These are phyloP conservation scores for Craterocephalus amniculus DNA, from an alignment of 2,797 vertebrate genomes.

Conservation along the genomic window DNA sequence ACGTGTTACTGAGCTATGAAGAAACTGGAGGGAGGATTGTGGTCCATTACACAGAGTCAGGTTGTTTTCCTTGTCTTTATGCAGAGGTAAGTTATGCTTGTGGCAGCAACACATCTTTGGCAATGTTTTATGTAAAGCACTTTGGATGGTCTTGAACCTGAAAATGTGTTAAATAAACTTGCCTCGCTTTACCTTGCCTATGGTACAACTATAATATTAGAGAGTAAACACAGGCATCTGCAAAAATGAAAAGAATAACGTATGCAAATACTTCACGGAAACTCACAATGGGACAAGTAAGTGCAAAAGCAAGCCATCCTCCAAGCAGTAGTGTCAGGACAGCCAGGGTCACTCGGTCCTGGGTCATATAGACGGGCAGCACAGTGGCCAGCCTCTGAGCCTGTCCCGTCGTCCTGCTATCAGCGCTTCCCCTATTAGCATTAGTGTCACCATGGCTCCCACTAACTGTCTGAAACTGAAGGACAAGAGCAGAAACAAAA, in stretches of 20 bases:
- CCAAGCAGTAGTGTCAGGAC: conserved; percentile 86
- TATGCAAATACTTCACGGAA: neutral
- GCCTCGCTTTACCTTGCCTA: no score
- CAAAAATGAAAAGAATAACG: neutral
- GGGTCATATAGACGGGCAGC: conserved; percentile 72
- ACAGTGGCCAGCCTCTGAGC: conserved; percentile 43
- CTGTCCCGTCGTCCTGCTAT: conserved; percentile 28
- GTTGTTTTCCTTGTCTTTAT: no score
- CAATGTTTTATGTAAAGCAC: no score
- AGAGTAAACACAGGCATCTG: no score
- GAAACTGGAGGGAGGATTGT: no score
- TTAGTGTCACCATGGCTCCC: conserved; percentile 24
- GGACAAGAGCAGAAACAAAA: conserved; percentile 1
- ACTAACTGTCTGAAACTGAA: conserved; percentile 49
- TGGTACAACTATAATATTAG: no score
- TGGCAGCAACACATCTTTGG: no score
- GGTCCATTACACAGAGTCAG: no score
- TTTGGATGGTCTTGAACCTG: no score
- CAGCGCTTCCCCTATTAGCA: conserved; percentile 15
- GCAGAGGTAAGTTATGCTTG: no score
- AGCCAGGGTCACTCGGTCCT: conserved; percentile 81
- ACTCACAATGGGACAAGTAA: conserved; percentile 81
- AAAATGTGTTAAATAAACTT: no score
- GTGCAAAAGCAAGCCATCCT: conserved; percentile 84
- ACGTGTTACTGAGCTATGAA: no score